Evolutionary conservation across 2,113 vertebrate genomes (phyloP), one percentile per base, ranked within the genome.

Genomic region (Plecotus auritus): DNA sequence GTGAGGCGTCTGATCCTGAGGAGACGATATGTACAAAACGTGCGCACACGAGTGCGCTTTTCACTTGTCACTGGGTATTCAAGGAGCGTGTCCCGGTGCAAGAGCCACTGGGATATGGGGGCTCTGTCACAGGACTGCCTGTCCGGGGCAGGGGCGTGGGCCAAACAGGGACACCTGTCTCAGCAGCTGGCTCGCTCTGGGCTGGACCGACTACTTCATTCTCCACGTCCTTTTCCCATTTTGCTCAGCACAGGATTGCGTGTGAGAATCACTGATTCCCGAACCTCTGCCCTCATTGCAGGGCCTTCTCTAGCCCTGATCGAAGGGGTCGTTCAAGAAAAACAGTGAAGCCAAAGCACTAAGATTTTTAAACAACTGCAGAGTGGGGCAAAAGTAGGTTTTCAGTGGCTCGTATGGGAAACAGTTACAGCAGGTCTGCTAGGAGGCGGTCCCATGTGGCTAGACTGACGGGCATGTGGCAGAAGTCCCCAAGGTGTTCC

Each of bases 41-140:
- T 26, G 4, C 28, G 26, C 4, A 22, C 0, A 16, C 1, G 37
- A 30, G 23, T 5, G 10, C 5, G 0, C 18, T 47, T 9, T 9
- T 42, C 30, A 35, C 30, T 5, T 35, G 66, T 70, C 20, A 37
- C 18, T n/a, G 26, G 1, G 2, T 18, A 9, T 10, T 40, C 56
- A 1, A 3, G 26, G 54, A 45, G 23, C 47, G 7, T 42, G 9
- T 30, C 0, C 51, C 54, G 0, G 42, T 8, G 1, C 20, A 69
- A 28, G 5, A 9, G 4, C 7, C 40, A 1, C 32, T 37, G 4
- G 16, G 37, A 16, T 4, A 4, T 3, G 26, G 13, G 20, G 5
- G 0, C 1, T 0, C 17, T 1, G 26, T 26, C 59, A 11, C 1
- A 4, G 42, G 45, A 2, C 10, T 5, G 13, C 61, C 69, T 14